Base-by-base conservation (phyloP, 2,113 vertebrate species). In the Lepisosteus osseus region DNA sequence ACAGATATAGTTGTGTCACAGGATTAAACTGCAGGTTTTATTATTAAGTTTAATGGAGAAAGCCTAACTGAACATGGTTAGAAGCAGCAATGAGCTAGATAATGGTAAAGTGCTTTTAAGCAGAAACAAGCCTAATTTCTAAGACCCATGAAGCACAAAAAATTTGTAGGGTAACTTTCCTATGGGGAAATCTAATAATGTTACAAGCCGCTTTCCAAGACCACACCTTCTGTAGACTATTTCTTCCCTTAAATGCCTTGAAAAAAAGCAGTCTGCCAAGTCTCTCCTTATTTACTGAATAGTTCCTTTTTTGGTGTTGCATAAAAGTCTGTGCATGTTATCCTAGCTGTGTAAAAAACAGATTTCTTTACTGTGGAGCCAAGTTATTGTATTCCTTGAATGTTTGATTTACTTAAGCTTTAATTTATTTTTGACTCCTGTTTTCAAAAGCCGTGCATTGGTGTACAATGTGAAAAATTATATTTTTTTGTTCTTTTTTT, bases 281-380 rank as follows among this genome's bases (percentile, higher is more conserved):
- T 63, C 76, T 72, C 66, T 73, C 75, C 75, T 84, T 85, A 75
- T 86, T 88, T 85, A 87, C 84, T 42, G 79, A 82, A 68, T 72
- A 59, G 72, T 63, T 84, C 89, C 88, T 89, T 91, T 86, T 91
- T 90, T 79, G 86, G 88, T 84, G 71, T 61, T 78, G 74, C 70
- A 67, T 78, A 74, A 75, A 82, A 81, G 69, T 70, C 68, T n/a
- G 73, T n/a, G 70, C 66, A 12, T 43, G 42, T 67, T 67, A 65
- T 57, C 61, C 13, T 62, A 54, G 47, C 45, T 17, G 54, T 12
- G 17, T 62, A 3, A 45, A 54, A 54, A 62, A 63, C 74, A 66
- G 29, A n/a, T 15, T 59, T 59, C 9, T 59, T 59, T 59, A 59
- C 7, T 40, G 65, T 51, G 54, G 44, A 64, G 44, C 14, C 29